Base-by-base conservation (phyloP, 2,888 invertebrate genomes). In the Xanthia icteritia region DNA sequence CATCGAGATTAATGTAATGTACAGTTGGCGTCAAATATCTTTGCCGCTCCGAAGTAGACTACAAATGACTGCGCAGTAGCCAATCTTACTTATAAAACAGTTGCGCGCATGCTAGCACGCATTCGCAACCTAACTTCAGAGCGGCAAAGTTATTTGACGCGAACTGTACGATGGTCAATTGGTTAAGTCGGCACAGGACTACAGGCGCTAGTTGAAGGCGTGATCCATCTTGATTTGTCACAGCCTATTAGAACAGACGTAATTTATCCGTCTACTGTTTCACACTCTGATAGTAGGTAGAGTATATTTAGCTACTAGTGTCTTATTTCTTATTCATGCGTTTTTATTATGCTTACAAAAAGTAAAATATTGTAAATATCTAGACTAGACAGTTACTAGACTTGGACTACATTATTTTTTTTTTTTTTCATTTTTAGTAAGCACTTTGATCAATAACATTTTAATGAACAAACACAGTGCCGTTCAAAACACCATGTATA, bases 141-240 rank as follows among this genome's bases (percentile, higher is more conserved):
- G n/a, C n/a, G n/a, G n/a, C n/a, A n/a, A n/a, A n/a, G n/a, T n/a
- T n/a, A n/a, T n/a, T n/a, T n/a, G n/a, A n/a, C n/a, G n/a, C n/a
- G n/a, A n/a, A n/a, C n/a, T n/a, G n/a, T n/a, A 45, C 27, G 36
- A 39, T 65, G 82, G 36, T 69, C 80, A 69, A 80, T 83, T 77
- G 69, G 60, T 27, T 76, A 82, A 67, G 63, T 54, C 64, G 58
- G 54, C 31, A 31, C 31, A 15, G 15, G 27, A 27, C 15, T n/a
- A 27, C n/a, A 48, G 51, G 68, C 68, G 78, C 56, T 69, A 86
- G 51, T 77, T 82, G 77, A 23, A 73, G 39, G 11, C 36, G 79
- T 81, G 23, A 81, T 83, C 76, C 70, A 86, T 82, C 77, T 77
- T 72, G 82, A 85, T 83, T 70, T 77, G 81, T 83, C 74, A 76